These are phyloP conservation scores for Polydrusus pterygomalis DNA, from an alignment of 2,888 invertebrate species.

Conservation along the genomic window DNA sequence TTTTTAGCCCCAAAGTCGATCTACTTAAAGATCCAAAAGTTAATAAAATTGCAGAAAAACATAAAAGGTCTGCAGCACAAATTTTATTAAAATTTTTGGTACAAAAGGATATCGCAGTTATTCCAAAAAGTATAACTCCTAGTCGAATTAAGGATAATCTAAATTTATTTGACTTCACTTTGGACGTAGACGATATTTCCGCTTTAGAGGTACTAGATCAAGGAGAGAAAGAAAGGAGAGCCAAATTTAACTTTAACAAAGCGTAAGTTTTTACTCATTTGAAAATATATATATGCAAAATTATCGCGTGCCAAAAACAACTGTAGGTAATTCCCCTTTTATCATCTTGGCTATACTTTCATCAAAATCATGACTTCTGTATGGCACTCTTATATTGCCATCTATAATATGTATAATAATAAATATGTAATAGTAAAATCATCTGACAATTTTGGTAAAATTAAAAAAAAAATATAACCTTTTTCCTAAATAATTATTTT, in stretches of 20 bases:
- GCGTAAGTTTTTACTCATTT: too few relatives aligned
- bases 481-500: too few relatives aligned
- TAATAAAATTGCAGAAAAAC: conserved; percentile 71
- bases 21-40: conserved; percentile 70
- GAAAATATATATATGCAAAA: too few relatives aligned
- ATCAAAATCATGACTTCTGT: too few relatives aligned
- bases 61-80: conserved; percentile 83
- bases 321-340: too few relatives aligned
- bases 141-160: conserved; percentile 83
- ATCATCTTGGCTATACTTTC: too few relatives aligned
- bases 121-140: conserved; percentile 87
- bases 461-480: too few relatives aligned
- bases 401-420: too few relatives aligned
- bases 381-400: too few relatives aligned
- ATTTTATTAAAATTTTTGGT: conserved; percentile 80
- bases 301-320: too few relatives aligned
- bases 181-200: conserved; percentile 63
- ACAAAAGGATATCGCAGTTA: conserved; percentile 81
- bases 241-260: conserved; percentile 68
- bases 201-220: conserved; percentile 68
- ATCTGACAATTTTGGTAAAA: too few relatives aligned
- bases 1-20: conserved; percentile 32
- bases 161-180: conserved; percentile 82
- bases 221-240: conserved; percentile 73
- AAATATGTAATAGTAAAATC: too few relatives aligned